These are phyloP conservation scores for Orthosia gothica DNA, from an alignment of 2,888 invertebrate genomes.

Conservation along the genomic window DNA sequence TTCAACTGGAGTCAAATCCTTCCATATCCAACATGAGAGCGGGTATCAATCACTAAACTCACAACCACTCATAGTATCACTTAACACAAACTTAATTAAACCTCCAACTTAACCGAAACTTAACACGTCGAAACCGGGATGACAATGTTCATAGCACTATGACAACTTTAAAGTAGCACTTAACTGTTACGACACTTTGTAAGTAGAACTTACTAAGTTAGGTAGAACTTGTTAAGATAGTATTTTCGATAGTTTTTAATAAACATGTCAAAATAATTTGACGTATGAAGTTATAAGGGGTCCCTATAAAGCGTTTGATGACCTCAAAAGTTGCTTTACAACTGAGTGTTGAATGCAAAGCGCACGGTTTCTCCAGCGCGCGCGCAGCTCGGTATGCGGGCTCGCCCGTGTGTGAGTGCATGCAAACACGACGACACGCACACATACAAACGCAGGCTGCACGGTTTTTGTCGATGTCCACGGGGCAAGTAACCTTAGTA, in stretches of 20 bases:
- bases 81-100: slow-evolving; percentile 72
- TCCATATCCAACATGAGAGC: slow-evolving; percentile 79
- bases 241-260: slow-evolving; percentile 61
- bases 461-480: slow-evolving; percentile 92
- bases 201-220: slow-evolving; percentile 38
- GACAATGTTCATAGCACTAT: slow-evolving; percentile 66
- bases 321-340: slow-evolving; percentile 87
- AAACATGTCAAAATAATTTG: slow-evolving; percentile 75
- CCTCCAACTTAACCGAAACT: slow-evolving; percentile 67
- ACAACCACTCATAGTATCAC: slow-evolving; percentile 75
- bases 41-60: slow-evolving; percentile 71
- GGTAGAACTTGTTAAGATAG: slow-evolving; percentile 18
- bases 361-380: slow-evolving; percentile 86
- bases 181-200: slow-evolving; percentile 54
- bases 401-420: slow-evolving; percentile 74
- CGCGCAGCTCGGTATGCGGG: slow-evolving; percentile 88
- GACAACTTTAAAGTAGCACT: slow-evolving; percentile 62
- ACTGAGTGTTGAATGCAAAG: slow-evolving; percentile 89
- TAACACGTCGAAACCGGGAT: slow-evolving; percentile 69
- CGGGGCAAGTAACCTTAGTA: slow-evolving; percentile 88
- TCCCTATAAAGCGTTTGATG: slow-evolving; percentile 88
- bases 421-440: slow-evolving; percentile 71
- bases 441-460: slow-evolving; percentile 80
- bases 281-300: slow-evolving; percentile 73
- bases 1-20: slow-evolving; percentile 76